phyloP scores from a whole-genome alignment of 1,140 invertebrate species.

The Eubasilissa regina region DNA sequence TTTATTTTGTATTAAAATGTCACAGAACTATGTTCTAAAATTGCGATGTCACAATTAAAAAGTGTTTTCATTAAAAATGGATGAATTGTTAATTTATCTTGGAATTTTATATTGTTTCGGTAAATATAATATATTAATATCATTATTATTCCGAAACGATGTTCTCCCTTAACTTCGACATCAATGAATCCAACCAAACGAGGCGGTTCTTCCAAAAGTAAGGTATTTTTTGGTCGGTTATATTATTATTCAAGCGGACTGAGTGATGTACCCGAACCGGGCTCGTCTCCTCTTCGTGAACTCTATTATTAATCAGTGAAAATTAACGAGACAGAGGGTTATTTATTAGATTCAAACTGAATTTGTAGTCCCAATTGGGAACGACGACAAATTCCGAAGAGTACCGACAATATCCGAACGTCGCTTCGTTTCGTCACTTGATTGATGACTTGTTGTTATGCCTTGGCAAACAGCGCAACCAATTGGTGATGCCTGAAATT shows the following conservation, averaged over 20 bases:
- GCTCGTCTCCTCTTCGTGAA: slow-evolving; percentile 11
- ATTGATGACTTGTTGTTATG: slow-evolving; percentile 49
- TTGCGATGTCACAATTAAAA: too few relatives aligned
- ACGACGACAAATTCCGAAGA: slow-evolving; percentile 38
- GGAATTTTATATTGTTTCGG: too few relatives aligned
- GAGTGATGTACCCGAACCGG: neutral
- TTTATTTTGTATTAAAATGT: too few relatives aligned
- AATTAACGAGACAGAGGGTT: slow-evolving; percentile 42
- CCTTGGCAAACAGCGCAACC: slow-evolving; percentile 22
- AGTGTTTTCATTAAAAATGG: too few relatives aligned
- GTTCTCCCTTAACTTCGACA: neutral
- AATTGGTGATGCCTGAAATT: slow-evolving; percentile 38
- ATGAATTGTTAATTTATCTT: too few relatives aligned
- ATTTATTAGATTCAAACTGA: slow-evolving; percentile 47
- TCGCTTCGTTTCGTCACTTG: slow-evolving; percentile 26
- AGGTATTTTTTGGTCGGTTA: neutral
- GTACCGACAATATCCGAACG: slow-evolving; percentile 28
- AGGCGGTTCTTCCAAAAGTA: neutral
- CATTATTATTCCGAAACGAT: neutral
- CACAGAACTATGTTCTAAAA: too few relatives aligned
- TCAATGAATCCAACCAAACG: neutral
- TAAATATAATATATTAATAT: too few relatives aligned
- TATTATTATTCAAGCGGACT: neutral
- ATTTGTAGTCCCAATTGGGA: slow-evolving; percentile 42
- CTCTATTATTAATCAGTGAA: slow-evolving; percentile 49